Conservation (phyloP, 35 echinoderm and acorn worm species). For the Lytechinus pictus region DNA sequence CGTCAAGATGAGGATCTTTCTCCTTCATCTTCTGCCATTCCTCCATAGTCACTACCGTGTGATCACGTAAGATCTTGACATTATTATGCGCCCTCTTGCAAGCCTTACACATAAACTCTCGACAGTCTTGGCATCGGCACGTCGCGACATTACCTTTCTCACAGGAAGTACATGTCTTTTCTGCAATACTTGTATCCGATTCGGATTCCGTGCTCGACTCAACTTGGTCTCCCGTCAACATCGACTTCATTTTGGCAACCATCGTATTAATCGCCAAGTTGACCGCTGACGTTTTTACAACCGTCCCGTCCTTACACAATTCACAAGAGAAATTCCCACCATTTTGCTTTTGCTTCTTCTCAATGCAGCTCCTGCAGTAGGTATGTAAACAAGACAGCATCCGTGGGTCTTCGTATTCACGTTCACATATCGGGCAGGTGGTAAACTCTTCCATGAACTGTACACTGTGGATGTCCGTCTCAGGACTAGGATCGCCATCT, state of each 20-base stretch:
- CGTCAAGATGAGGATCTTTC: slow-evolving; percentile 38
- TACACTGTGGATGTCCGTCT: slow-evolving; percentile 35
- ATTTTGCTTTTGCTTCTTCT: slow-evolving; percentile 61
- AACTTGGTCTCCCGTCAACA: slow-evolving; percentile 46
- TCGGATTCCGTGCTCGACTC: slow-evolving; percentile 31
- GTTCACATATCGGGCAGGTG: slow-evolving; percentile 64
- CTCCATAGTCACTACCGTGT: slow-evolving; percentile 59
- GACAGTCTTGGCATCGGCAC: slow-evolving; percentile 71
- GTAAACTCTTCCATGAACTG: slow-evolving; percentile 63
- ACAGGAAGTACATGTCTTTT: slow-evolving; percentile 74
- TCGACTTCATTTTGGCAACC: slow-evolving; percentile 54
- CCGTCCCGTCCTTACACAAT: slow-evolving; percentile 52
- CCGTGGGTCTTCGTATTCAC: slow-evolving; percentile 65
- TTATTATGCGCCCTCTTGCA: slow-evolving; percentile 73
- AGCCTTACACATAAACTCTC: slow-evolving; percentile 82
- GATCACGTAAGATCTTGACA: slow-evolving; percentile 75
- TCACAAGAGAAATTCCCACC: slow-evolving; percentile 58
- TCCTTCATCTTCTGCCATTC: slow-evolving; percentile 60
- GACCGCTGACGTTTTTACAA: background rate
- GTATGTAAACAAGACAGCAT: slow-evolving; percentile 81
- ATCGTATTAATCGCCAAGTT: slow-evolving; percentile 67
- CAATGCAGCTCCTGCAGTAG: slow-evolving; percentile 77
- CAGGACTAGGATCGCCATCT: slow-evolving; percentile 32
- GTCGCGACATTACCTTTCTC: slow-evolving; percentile 62
- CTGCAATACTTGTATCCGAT: slow-evolving; percentile 17